Evolutionary conservation across 2,888 invertebrate genomes (phyloP).

Genomic region (Trachelus tabidus): DNA sequence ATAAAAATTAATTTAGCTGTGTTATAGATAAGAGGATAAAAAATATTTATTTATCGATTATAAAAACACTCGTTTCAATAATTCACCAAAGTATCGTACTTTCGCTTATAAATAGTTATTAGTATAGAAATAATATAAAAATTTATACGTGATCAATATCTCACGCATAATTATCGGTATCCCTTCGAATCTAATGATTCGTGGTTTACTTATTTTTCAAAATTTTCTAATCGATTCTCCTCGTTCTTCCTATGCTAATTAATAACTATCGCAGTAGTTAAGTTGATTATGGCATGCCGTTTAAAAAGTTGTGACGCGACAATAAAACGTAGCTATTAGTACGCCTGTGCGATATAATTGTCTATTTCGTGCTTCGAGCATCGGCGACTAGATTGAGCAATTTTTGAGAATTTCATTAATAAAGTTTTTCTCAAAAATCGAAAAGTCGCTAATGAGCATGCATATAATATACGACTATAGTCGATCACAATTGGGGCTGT

Average conservation of each 20-base stretch:
- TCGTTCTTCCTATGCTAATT: background rate
- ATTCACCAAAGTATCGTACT: no score
- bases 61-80: no score
- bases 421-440: background rate
- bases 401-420: background rate
- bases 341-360: constrained; percentile 42
- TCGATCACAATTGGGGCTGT: constrained; percentile 34
- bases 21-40: no score
- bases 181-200: no score
- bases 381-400: constrained; percentile 11
- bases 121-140: no score
- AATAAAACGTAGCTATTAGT: constrained; percentile 61
- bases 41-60: no score
- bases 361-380: constrained; percentile 21
- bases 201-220: background rate
- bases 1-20: no score
- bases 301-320: constrained; percentile 63
- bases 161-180: no score
- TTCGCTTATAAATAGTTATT: no score
- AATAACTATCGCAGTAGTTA: constrained; percentile 15
- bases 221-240: background rate
- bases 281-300: constrained; percentile 32
- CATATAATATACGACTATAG: constrained; percentile 27
- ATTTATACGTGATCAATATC: no score
- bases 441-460: constrained; percentile 18